Evolutionary conservation across 1,140 invertebrate species (phyloP).

Genomic region (Rhopalosiphum maidis): DNA sequence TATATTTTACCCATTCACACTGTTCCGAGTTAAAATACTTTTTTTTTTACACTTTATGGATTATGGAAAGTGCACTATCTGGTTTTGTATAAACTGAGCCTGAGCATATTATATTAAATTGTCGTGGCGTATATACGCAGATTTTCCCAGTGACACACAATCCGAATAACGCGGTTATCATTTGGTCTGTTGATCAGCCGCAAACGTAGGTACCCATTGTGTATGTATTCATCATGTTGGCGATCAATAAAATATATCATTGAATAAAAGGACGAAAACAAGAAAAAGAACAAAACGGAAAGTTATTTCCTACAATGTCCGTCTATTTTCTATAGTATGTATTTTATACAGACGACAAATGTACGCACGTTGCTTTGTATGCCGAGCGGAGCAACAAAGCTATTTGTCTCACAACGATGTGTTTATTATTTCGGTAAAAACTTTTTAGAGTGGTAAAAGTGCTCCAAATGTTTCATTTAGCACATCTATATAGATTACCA

Average conservation of each 20-base stretch:
- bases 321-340: not conserved
- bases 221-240: not conserved
- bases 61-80: not conserved
- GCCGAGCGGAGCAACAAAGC: not conserved
- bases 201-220: not conserved
- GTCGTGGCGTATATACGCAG: not conserved
- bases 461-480: not conserved
- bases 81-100: not conserved
- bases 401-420: conserved; percentile 9
- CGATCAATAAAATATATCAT: not conserved
- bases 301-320: not conserved
- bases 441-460: conserved; percentile 2
- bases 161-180: not conserved
- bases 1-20: not conserved
- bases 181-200: not conserved
- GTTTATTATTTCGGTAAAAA: conserved; percentile 1
- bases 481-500: not conserved
- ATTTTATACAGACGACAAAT: not conserved
- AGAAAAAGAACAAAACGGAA: not conserved
- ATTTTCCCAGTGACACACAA: not conserved
- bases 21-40: not conserved
- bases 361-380: not conserved
- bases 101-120: not conserved
- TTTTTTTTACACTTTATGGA: not conserved
- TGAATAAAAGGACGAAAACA: not conserved